These are phyloP conservation scores for Cololabis saira DNA, from an alignment of 2,113 vertebrate genomes.

Conservation along the genomic window DNA sequence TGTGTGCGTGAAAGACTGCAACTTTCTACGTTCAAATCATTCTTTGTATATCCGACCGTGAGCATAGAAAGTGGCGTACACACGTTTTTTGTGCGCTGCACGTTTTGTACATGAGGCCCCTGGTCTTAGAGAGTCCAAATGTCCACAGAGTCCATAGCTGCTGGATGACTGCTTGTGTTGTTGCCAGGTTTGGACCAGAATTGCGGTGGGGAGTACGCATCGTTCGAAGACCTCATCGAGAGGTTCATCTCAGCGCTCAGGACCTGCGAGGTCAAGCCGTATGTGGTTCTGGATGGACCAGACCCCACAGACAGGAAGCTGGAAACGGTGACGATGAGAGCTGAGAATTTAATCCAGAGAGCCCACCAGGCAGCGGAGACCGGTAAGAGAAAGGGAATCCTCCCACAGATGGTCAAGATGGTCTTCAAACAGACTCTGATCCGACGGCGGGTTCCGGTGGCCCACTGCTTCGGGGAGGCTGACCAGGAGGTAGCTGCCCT, in stretches of 20 bases:
- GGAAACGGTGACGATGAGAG: constrained; percentile 66
- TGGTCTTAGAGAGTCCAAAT: too few species aligned
- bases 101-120: too few species aligned
- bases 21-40: too few species aligned
- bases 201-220: constrained; percentile 87
- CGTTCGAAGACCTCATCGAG: constrained; percentile 67
- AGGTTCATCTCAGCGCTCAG: constrained; percentile 81
- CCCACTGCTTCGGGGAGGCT: constrained; percentile 86
- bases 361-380: constrained; percentile 73
- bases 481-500: constrained; percentile 86
- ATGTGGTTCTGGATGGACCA: constrained; percentile 87
- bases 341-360: constrained; percentile 63
- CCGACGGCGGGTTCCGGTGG: constrained; percentile 80
- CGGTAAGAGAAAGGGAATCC: constrained; percentile 4
- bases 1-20: too few species aligned
- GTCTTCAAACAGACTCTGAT: constrained; percentile 85
- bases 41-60: too few species aligned
- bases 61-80: too few species aligned
- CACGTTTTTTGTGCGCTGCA: too few species aligned
- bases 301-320: constrained; percentile 83
- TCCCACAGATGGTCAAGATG: constrained; percentile 78
- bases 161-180: too few species aligned
- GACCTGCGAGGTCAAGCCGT: constrained; percentile 81
- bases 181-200: constrained; percentile 72
- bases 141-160: too few species aligned